A percentile compares a stretch with the other conserved stretches of the same genome.
Conservation (phyloP, 2,797 vertebrate species). For the Tangara arthus region DNA sequence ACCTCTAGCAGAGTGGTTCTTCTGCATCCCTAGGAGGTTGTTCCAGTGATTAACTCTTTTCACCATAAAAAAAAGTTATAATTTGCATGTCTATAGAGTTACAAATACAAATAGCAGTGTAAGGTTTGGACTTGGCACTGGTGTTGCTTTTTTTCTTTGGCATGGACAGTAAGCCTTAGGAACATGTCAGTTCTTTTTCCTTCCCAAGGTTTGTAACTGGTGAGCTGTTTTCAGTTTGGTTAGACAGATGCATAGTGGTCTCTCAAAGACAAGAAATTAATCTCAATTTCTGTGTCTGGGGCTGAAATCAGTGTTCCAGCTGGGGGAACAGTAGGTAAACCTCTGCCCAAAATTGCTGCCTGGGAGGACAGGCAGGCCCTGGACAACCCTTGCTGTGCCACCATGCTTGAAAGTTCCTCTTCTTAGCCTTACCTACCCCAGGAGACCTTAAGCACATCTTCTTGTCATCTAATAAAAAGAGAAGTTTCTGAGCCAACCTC, state of each 20-base stretch:
- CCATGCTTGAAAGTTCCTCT: not conserved
- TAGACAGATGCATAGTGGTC: not conserved
- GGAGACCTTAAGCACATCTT: not conserved
- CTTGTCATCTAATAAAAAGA: not conserved
- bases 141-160: not conserved
- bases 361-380: not conserved
- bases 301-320: not conserved
- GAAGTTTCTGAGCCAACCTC: not conserved
- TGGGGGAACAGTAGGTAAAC: not conserved
- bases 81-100: not conserved
- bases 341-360: not conserved
- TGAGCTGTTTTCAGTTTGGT: not conserved
- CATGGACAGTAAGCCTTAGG: not conserved
- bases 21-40: not conserved
- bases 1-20: not conserved
- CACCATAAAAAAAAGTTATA: not conserved
- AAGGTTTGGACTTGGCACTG: not conserved
- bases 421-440: not conserved
- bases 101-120: not conserved
- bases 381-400: not conserved
- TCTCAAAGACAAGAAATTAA: not conserved
- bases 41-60: not conserved
- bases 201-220: not conserved
- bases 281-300: not conserved
- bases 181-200: not conserved